phyloP scores from a whole-genome alignment of 2,888 invertebrate species.

The Lycocerus yunnanus region DNA sequence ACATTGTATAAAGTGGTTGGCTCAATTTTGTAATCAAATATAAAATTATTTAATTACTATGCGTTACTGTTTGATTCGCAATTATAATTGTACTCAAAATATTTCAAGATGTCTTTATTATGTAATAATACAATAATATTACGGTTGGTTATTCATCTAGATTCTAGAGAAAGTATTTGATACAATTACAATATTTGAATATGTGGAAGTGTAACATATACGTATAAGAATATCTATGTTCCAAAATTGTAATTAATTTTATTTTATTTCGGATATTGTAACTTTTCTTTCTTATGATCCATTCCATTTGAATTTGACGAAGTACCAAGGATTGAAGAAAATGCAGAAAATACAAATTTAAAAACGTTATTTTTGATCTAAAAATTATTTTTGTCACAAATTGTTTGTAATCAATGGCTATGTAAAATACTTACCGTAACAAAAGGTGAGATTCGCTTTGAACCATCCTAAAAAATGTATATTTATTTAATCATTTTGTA shows the following conservation, averaged over 20 bases:
- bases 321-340: slow-evolving; percentile 47
- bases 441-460: not conserved
- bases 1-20: not conserved
- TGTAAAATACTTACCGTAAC: slow-evolving; percentile 7
- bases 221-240: not conserved
- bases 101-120: slow-evolving; percentile 1
- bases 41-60: not conserved
- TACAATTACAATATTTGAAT: not conserved
- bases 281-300: not conserved
- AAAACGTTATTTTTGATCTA: slow-evolving; percentile 47
- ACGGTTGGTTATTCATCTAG: not conserved
- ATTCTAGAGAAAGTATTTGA: not conserved
- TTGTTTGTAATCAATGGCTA: too few species aligned
- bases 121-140: not conserved
- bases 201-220: not conserved
- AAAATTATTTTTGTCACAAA: slow-evolving; percentile 20
- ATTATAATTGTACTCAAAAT: not conserved
- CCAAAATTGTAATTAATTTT: not conserved
- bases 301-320: slow-evolving; percentile 30
- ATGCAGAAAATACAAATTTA: slow-evolving; percentile 48
- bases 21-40: not conserved
- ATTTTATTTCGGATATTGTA: not conserved
- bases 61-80: not conserved
- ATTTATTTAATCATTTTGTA: not conserved
- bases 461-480: slow-evolving; percentile 2